Evolutionary conservation across 2,797 vertebrate species (phyloP).

Genomic region (Syngnathus acus): DNA sequence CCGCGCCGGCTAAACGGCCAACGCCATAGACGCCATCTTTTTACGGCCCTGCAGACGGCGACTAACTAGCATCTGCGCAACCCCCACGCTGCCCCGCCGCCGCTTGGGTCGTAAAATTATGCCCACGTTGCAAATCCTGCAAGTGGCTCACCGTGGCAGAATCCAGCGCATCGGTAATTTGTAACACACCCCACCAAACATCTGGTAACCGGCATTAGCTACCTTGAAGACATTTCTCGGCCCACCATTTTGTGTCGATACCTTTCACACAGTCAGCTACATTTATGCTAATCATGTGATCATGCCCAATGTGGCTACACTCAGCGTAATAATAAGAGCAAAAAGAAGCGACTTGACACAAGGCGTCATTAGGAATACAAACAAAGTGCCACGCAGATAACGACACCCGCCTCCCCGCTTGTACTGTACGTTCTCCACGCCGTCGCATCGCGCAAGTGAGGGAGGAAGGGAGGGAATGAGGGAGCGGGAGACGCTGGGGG

Average conservation of each 20-base stretch:
- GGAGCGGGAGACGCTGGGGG: background rate
- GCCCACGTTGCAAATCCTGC: background rate
- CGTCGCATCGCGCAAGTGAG: conserved; percentile 27
- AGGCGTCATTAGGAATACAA: conserved; percentile 57
- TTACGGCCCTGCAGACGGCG: conserved; percentile 50
- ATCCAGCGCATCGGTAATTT: conserved; percentile 57
- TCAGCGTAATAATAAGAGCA: background rate
- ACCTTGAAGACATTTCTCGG: background rate
- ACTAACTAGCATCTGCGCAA: conserved; percentile 47
- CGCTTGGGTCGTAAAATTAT: conserved; percentile 6
- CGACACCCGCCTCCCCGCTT: conserved; percentile 53
- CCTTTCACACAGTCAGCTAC: background rate
- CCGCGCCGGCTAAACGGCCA: conserved; percentile 57
- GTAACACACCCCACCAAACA: conserved; percentile 34
- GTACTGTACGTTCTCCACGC: conserved; percentile 44
- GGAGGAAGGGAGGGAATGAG: background rate
- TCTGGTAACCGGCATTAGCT: background rate
- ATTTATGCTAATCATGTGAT: background rate
- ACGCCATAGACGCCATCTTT: conserved; percentile 58
- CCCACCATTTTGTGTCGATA: background rate
- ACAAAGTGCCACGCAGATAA: conserved; percentile 51
- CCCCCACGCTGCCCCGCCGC: conserved; percentile 14
- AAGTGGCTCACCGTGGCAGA: conserved; percentile 4
- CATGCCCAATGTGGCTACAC: background rate
- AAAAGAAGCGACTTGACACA: background rate